Evolutionary conservation across 1,140 invertebrate species (phyloP).

Genomic region (Lucilia cuprina): DNA sequence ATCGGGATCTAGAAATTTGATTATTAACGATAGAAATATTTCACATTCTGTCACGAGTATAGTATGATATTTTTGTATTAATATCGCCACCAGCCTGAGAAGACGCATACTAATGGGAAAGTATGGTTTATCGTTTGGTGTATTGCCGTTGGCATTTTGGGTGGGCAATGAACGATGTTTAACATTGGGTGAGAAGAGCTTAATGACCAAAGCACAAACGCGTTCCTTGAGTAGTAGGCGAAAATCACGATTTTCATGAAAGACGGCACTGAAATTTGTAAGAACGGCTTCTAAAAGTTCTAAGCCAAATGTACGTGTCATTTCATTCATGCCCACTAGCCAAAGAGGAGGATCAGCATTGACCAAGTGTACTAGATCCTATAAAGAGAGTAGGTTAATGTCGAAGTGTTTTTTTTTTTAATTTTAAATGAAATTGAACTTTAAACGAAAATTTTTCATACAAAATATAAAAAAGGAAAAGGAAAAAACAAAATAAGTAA

Average conservation of each 20-base stretch:
- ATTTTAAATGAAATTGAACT: too few species aligned
- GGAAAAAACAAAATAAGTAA: too few species aligned
- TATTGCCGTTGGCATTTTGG: conserved; percentile 62
- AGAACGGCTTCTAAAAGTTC: conserved; percentile 94
- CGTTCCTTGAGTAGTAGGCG: conserved; percentile 93
- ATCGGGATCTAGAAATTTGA: conserved; percentile 96
- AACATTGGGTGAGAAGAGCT: conserved; percentile 96
- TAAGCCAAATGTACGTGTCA: conserved; percentile 95
- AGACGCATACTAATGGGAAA: conserved; percentile 97
- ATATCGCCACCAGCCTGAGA: conserved; percentile 88
- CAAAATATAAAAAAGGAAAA: too few species aligned
- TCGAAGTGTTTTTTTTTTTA: too few species aligned
- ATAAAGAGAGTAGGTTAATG: conserved; percentile 32
- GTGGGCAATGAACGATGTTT: conserved; percentile 78
- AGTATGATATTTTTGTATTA: conserved; percentile 93
- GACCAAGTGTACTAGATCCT: conserved; percentile 95
- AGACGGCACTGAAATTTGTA: conserved; percentile 88
- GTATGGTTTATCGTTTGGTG: conserved; percentile 85
- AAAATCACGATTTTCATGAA: conserved; percentile 95
- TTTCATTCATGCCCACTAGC: conserved; percentile 94
- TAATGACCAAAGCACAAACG: conserved; percentile 96
- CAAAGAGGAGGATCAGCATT: conserved; percentile 96
- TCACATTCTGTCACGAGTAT: conserved; percentile 97
- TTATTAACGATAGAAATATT: conserved; percentile 95
- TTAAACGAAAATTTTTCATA: too few species aligned